These are phyloP conservation scores for Hypotaenidia philippensis DNA, from an alignment of 2,797 vertebrate genomes.

Conservation along the genomic window DNA sequence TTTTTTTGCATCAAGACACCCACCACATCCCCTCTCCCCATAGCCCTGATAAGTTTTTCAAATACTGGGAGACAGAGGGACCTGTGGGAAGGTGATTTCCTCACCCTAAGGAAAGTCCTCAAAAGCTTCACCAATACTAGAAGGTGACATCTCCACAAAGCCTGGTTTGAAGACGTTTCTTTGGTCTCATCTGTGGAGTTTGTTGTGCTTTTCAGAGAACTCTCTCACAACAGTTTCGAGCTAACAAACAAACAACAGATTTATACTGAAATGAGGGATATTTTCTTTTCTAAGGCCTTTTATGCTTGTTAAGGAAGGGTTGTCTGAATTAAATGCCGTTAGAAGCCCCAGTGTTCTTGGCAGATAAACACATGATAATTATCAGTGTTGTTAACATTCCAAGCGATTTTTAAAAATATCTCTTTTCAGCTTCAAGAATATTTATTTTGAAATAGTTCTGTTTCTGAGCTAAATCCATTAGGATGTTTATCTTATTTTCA, in stretches of 20 bases:
- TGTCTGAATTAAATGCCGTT: constrained; percentile 26
- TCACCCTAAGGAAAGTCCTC: background rate
- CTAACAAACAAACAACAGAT: constrained; percentile 1
- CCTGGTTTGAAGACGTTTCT: background rate
- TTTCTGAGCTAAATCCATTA: constrained; percentile 21
- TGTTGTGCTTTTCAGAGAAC: background rate
- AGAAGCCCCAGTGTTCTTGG: constrained; percentile 32
- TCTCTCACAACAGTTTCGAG: background rate
- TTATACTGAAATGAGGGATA: constrained; percentile 51
- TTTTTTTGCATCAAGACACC: background rate
- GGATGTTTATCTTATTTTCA: constrained; percentile 55
- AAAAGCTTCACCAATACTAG: background rate
- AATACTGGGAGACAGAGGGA: fast-evolving
- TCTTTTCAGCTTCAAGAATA: constrained; percentile 12
- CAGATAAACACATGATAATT: constrained; percentile 33
- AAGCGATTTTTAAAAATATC: constrained; percentile 42
- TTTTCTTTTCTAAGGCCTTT: constrained; percentile 50
- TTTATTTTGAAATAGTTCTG: constrained; percentile 67
- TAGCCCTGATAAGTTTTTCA: background rate
- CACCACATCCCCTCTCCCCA: background rate
- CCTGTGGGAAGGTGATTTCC: background rate
- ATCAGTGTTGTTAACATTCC: constrained; percentile 53
- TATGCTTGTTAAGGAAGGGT: background rate
- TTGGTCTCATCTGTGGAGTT: background rate
- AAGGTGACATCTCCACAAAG: background rate